These are phyloP conservation scores for Pongo abelii DNA, from an alignment of 2,113 vertebrate genomes.

Conservation along the genomic window DNA sequence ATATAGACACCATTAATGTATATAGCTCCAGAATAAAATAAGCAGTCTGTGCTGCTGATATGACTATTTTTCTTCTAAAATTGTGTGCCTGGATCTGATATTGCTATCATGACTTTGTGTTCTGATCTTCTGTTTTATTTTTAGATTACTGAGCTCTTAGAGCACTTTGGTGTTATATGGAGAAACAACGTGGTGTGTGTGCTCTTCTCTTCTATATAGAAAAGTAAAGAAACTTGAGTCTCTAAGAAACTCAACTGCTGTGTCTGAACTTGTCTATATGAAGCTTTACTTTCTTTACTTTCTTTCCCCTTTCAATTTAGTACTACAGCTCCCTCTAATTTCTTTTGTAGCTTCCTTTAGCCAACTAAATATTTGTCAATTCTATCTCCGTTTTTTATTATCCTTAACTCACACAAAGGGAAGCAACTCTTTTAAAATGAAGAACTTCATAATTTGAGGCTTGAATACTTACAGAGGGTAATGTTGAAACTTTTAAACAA, in stretches of 20 bases:
- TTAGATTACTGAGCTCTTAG: background rate
- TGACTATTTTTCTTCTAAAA: background rate
- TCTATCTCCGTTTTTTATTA: background rate
- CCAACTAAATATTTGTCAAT: background rate
- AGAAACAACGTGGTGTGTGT: background rate
- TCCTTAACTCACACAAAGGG: background rate
- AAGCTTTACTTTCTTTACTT: constrained; percentile 5
- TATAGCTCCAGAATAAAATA: background rate
- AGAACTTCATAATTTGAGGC: background rate
- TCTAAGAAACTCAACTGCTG: background rate
- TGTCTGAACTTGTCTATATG: background rate
- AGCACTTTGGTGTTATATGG: background rate
- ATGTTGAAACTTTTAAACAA: background rate
- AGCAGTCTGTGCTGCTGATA: background rate
- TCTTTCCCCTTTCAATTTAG: background rate
- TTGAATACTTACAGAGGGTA: background rate
- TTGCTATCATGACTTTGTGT: background rate
- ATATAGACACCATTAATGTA: background rate
- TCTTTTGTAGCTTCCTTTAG: background rate
- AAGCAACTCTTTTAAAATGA: background rate
- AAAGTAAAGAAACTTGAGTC: constrained; percentile 1
- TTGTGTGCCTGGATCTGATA: background rate
- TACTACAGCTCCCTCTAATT: background rate
- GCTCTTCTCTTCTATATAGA: background rate
- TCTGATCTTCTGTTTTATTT: background rate